phyloP scores from a whole-genome alignment of 2,888 invertebrate species.

The Drosophila ustulata region DNA sequence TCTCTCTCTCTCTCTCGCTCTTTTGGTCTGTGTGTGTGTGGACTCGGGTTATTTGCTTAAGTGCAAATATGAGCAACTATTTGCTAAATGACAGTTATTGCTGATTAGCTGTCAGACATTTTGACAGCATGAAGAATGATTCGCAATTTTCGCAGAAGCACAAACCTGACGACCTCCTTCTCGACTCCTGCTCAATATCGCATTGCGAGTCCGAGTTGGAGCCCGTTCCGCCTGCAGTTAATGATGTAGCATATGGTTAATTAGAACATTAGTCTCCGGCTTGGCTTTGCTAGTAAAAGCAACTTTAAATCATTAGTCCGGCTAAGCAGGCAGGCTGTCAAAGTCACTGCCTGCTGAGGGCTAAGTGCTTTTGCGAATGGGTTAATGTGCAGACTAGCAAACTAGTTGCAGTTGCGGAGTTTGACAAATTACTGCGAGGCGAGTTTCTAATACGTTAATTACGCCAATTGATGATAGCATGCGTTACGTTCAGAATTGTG shows the following conservation, averaged over 20 bases:
- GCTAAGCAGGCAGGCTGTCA: slow-evolving; percentile 48
- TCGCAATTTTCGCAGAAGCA: slow-evolving; percentile 66
- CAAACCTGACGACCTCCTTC: slow-evolving; percentile 37
- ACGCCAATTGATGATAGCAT: not conserved
- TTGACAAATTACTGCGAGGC: slow-evolving; percentile 23
- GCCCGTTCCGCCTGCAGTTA: slow-evolving; percentile 60
- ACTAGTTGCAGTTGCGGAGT: slow-evolving; percentile 7
- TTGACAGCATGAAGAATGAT: slow-evolving; percentile 79
- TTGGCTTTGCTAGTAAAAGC: slow-evolving; percentile 34
- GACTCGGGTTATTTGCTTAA: slow-evolving; percentile 76
- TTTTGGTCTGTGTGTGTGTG: slow-evolving; percentile 7
- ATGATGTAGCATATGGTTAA: slow-evolving; percentile 78
- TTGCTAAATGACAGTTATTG: slow-evolving; percentile 82
- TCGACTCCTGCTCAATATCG: not conserved
- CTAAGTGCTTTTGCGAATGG: slow-evolving; percentile 50
- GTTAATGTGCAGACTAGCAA: slow-evolving; percentile 36
- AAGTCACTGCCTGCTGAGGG: slow-evolving; percentile 53
- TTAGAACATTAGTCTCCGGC: slow-evolving; percentile 73
- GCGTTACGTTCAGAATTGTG: slow-evolving; percentile 8
- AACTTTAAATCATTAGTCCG: slow-evolving; percentile 68
- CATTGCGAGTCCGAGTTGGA: not conserved
- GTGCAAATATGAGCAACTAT: slow-evolving; percentile 82
- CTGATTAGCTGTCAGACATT: slow-evolving; percentile 82
- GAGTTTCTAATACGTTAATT: slow-evolving; percentile 1
- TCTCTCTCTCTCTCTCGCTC: slow-evolving; percentile 16